Evolutionary conservation across 2,888 invertebrate genomes (phyloP), one percentile per base, ranked within the genome.

Genomic region (Melieria picta): DNA sequence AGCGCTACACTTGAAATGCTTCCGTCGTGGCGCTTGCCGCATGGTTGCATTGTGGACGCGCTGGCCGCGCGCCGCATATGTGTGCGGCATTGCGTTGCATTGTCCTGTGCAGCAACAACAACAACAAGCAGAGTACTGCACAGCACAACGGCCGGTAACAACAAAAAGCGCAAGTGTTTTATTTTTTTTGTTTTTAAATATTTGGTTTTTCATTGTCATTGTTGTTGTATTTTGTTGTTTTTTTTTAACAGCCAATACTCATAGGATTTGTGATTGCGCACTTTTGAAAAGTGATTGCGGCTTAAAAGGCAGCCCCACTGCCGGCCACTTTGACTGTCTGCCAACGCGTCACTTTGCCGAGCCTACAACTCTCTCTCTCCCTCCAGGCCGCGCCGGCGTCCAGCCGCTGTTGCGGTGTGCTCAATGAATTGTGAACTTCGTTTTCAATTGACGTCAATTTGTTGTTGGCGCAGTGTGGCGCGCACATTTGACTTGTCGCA

Each of bases 351-450:
- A 52, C 9, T 52, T 52, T 1, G 11, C 4, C 13, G 52, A 52
- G 30, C 30, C 30, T 30, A 30, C 30, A 30, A 30, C 30, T 30
- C 30, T 16, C 16, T 16, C 16, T 16, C 16, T 16, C 16, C 2
- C 16, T 16, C 16, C 16, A 16, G 16, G 16, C 16, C 16, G 16
- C 30, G 30, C 30, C 2, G 30, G 30, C 30, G 30, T 30, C 30
- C 30, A 30, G 30, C 30, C 30, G 30, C 30, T 30, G 30, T 30
- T 64, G 63, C 64, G 70, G 63, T 61, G 71, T 71, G 80, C 75
- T 80, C 83, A 82, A 81, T 83, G 80, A 81, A 77, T 78, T 77
- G 78, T 76, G 75, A 75, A 77, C 78, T 82, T 80, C 78, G 77
- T 77, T 77, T 79, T 80, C 79, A 81, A 79, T 79, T 78, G 76